phyloP scores from a whole-genome alignment of 2,888 invertebrate species.

The Watsonalla binaria region DNA sequence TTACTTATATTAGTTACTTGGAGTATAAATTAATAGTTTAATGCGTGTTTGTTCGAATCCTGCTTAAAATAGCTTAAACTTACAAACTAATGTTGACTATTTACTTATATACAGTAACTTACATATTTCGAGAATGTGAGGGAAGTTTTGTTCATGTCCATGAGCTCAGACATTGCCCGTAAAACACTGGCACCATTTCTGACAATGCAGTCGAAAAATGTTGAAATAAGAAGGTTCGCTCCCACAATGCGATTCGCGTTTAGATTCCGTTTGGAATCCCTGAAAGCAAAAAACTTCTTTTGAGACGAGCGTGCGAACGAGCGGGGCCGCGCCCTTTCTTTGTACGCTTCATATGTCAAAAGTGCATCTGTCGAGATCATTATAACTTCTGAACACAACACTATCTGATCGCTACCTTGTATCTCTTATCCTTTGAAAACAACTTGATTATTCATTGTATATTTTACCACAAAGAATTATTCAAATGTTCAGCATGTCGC shows the following conservation, averaged over 20 bases:
- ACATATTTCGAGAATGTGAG: too few species aligned
- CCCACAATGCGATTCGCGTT: conserved; percentile 63
- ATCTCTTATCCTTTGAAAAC: too few species aligned
- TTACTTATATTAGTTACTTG: too few species aligned
- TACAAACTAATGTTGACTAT: too few species aligned
- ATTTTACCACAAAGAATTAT: too few species aligned
- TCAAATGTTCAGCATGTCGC: too few species aligned
- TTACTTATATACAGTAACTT: too few species aligned
- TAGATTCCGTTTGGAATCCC: conserved; percentile 57
- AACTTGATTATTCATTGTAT: too few species aligned
- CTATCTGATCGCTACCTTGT: too few species aligned
- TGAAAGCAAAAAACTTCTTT: conserved; percentile 56
- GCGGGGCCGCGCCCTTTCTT: conserved; percentile 30
- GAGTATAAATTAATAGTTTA: too few species aligned
- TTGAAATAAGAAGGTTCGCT: conserved; percentile 38
- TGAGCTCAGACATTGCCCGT: conserved; percentile 10
- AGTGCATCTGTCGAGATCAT: conserved; percentile 61
- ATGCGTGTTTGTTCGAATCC: too few species aligned
- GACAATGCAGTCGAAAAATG: conserved; percentile 16
- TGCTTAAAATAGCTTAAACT: too few species aligned
- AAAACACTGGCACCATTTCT: conserved; percentile 23
- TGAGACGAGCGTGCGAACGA: conserved; percentile 68
- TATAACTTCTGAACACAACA: conserved; percentile 36
- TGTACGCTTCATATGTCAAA: conserved; percentile 51
- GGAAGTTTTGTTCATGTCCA: neutral